These are phyloP conservation scores for Mirza zaza DNA, from an alignment of 2,113 vertebrate species.

Conservation along the genomic window DNA sequence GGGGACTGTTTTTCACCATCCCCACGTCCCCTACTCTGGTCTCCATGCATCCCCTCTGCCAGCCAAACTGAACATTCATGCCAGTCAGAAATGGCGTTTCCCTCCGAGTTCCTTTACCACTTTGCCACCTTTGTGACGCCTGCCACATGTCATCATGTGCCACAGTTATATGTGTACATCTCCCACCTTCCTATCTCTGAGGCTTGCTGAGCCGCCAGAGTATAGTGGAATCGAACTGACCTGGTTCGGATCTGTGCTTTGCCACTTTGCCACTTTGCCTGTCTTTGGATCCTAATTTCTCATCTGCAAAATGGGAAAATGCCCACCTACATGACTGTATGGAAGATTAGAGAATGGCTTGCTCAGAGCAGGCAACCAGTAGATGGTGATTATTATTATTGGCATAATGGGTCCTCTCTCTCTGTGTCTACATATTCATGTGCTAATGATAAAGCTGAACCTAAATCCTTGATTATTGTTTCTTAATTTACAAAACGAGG, in stretches of 20 bases:
- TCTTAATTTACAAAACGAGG: background rate
- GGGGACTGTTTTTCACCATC: background rate
- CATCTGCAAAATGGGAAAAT: background rate
- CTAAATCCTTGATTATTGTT: background rate
- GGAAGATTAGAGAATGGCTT: background rate
- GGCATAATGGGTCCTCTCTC: background rate
- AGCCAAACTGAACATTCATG: background rate
- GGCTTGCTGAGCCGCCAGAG: background rate
- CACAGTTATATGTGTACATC: fast-evolving
- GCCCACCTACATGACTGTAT: background rate
- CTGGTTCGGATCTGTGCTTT: background rate
- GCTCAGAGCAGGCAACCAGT: too few relatives aligned
- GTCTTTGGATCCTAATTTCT: background rate
- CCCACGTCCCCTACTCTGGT: too few relatives aligned
- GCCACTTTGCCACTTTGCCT: background rate
- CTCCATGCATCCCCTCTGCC: background rate
- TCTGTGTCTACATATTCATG: background rate
- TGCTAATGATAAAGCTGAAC: background rate
- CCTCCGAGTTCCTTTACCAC: background rate
- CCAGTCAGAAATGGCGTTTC: background rate
- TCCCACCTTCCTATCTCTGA: background rate
- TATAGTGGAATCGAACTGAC: background rate
- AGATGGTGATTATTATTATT: too few relatives aligned
- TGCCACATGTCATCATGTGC: background rate
- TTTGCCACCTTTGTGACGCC: background rate